Conservation (phyloP, 2,113 vertebrate genomes). For the Pteruthius melanotis region DNA sequence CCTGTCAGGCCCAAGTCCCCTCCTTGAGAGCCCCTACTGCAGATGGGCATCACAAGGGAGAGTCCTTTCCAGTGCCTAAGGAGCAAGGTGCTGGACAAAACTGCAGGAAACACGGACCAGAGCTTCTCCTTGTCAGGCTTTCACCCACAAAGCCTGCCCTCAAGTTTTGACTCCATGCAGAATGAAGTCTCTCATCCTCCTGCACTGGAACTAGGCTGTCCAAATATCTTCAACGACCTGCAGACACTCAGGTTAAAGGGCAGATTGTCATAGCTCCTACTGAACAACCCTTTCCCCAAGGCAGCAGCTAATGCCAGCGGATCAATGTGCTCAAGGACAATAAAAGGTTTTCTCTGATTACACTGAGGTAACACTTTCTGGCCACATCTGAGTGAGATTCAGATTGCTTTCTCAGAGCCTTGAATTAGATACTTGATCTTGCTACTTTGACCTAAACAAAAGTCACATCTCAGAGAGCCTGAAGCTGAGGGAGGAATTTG, state of each 20-base stretch:
- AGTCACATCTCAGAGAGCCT: neutral
- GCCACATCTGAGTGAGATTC: neutral
- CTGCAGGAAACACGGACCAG: neutral
- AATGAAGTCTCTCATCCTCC: neutral
- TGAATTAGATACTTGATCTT: neutral
- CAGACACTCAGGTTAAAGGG: neutral
- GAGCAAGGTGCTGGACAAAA: neutral
- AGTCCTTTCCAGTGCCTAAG: neutral
- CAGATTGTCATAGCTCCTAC: neutral
- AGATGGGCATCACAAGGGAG: rapidly evolving
- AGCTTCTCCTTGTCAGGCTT: neutral
- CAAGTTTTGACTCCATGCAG: rapidly evolving
- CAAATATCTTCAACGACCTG: neutral
- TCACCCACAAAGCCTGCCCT: neutral
- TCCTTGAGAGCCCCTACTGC: neutral
- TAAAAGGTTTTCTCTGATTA: neutral
- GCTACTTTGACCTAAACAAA: neutral
- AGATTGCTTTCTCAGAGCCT: neutral
- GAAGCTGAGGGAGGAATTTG: neutral
- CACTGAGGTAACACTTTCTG: neutral
- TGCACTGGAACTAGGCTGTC: rapidly evolving
- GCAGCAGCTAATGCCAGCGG: neutral
- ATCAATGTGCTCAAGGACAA: neutral
- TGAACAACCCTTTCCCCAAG: neutral
- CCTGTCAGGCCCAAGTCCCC: rapidly evolving